A percentile compares a stretch with the other conserved stretches of the same genome.
Conservation (phyloP, 2,113 vertebrate genomes). For the Perca flavescens region DNA sequence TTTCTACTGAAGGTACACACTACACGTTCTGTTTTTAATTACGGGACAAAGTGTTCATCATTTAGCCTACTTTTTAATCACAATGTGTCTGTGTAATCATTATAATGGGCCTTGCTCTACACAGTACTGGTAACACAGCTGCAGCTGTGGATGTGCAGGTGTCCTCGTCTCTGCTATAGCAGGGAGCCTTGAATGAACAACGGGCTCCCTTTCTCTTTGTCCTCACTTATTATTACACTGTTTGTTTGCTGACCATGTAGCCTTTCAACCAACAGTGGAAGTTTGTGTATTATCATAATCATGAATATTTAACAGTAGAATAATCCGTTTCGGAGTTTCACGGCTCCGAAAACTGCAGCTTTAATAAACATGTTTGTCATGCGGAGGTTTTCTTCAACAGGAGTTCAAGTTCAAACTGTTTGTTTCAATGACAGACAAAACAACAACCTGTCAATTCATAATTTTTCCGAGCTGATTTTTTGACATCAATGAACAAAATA, state of each 20-base stretch:
- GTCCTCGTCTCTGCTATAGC: not conserved
- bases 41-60: too few species aligned
- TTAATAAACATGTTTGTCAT: not conserved
- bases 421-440: not conserved
- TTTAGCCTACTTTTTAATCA: not conserved
- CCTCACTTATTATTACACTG: not conserved
- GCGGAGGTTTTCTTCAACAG: not conserved
- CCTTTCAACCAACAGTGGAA: conserved; percentile 20
- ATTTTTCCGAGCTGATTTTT: too few species aligned
- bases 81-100: not conserved
- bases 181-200: conserved; percentile 24
- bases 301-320: conserved; percentile 51
- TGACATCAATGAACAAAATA: too few species aligned
- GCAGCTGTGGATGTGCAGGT: conserved; percentile 23
- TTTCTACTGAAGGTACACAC: too few species aligned
- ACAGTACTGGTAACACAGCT: not conserved
- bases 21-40: too few species aligned
- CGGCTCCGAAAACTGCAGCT: not conserved
- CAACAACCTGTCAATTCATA: too few species aligned
- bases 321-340: not conserved
- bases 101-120: not conserved
- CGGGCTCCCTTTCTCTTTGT: not conserved
- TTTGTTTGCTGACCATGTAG: conserved; percentile 37
- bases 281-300: conserved; percentile 42
- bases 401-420: not conserved